Base-by-base conservation (phyloP, 2,113 vertebrate species). In the Hemibagrus wyckioides region DNA sequence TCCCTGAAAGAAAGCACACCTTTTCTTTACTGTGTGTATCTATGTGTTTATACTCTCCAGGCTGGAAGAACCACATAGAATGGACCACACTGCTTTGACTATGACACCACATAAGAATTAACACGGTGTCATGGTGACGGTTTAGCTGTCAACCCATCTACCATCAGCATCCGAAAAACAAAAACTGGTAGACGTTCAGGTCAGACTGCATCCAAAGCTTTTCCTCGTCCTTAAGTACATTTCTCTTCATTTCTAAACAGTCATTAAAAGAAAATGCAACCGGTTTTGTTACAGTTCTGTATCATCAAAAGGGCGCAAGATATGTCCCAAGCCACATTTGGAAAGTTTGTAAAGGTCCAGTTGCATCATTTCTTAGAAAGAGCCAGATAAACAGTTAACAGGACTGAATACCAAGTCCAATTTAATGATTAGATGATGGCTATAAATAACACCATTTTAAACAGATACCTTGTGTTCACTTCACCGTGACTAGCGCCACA, bases 1-100 rank as follows among this genome's bases (percentile, higher is more conserved):
- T 95, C 95, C 80, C 83, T 85, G 33, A n/a, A 85, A 73, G 57
- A 71, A 19, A 71, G 5, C 44, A 5, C 44, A 48, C 23, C 61
- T 57, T 25, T 28, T 33, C 8, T 28, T 82, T 63, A 82, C 11
- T 61, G 9, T 39, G 15, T 80, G 7, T 19, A 9, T 19, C 19
- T 17, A 9, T 44, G 28, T 44, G 5, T n/a, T n/a, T 48, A 14
- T 48, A 61, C 63, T 65, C 21, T 57, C n/a, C 15, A 33, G n/a
- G 14, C n/a, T 67, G 17, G 9, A 36, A 69, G 15, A 69, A 7
- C 65, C 23, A n/a, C 25, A 15, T 7, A n/a, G 19, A 50, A 50
- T n/a, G 4, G 13, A 75, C 33, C 19, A 23, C 39, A 25, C 33
- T 23, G 36, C 21, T 73, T 73, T 73, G 69, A 39, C 36, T 73